Conservation (phyloP, 2,888 invertebrate genomes). For the Beris morrisii region DNA sequence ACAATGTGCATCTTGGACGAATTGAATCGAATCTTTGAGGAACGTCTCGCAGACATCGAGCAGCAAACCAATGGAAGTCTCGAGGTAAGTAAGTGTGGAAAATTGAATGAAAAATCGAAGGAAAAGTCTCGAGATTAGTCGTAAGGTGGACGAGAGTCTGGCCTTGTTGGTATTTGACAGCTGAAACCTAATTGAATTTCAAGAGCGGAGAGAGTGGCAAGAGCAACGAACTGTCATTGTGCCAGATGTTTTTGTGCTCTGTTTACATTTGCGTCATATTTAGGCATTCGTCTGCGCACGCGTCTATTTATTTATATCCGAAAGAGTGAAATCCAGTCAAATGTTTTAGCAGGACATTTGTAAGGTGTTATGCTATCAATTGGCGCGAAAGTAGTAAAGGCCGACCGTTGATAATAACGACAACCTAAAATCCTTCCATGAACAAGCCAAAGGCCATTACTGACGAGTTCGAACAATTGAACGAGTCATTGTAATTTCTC, state of each 20-base stretch:
- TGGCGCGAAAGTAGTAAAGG: too few species aligned
- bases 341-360: too few species aligned
- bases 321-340: too few species aligned
- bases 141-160: background rate
- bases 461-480: too few species aligned
- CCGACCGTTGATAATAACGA: too few species aligned
- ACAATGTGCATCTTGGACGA: conserved; percentile 50
- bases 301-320: too few species aligned
- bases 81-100: conserved; percentile 31
- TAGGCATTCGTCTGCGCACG: too few species aligned
- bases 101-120: background rate
- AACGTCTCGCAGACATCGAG: conserved; percentile 63
- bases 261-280: conserved; percentile 9
- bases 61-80: conserved; percentile 55
- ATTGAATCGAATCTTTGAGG: conserved; percentile 65
- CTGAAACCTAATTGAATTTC: background rate
- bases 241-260: conserved; percentile 21
- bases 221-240: conserved; percentile 13
- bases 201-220: background rate
- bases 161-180: conserved; percentile 21
- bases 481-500: too few species aligned
- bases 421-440: too few species aligned
- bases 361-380: too few species aligned
- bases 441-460: too few species aligned
- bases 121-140: too few species aligned